Conservation (phyloP, 2,113 vertebrate species). For the Datnioides undecimradiatus region DNA sequence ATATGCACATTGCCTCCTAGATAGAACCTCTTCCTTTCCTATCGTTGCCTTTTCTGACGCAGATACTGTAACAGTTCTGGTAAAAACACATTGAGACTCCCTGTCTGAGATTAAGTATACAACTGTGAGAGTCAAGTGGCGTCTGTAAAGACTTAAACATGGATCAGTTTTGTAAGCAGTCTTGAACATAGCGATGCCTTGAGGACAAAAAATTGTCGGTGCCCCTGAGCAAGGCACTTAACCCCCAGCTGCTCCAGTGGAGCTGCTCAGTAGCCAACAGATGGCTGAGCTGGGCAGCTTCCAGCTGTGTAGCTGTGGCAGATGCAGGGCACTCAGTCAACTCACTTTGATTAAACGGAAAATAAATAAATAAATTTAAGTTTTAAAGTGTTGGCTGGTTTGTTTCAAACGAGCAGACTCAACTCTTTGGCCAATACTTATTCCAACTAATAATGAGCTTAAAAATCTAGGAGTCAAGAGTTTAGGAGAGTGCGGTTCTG, state of each 20-base stretch:
- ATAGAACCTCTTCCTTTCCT: not conserved
- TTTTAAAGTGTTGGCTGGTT: not conserved
- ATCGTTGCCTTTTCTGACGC: slow-evolving; percentile 2
- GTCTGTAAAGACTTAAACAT: not conserved
- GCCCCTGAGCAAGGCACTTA: slow-evolving; percentile 38
- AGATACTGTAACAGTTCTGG: not conserved
- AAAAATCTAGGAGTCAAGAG: not conserved
- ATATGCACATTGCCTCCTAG: not conserved
- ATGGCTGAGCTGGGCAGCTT: slow-evolving; percentile 27
- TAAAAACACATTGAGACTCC: not conserved
- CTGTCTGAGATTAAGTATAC: not conserved
- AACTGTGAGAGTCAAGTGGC: slow-evolving; percentile 8
- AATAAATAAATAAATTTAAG: not conserved
- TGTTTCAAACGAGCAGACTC: not conserved
- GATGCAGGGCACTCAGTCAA: not conserved
- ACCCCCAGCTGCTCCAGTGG: slow-evolving; percentile 18
- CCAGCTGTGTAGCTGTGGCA: slow-evolving; percentile 11
- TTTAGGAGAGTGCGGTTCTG: not conserved
- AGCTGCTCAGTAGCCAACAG: slow-evolving; percentile 1
- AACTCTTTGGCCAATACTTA: not conserved
- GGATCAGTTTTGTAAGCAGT: slow-evolving; percentile 6
- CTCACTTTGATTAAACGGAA: not conserved
- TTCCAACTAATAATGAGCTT: not conserved
- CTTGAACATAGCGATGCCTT: not conserved
- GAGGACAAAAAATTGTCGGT: not conserved